Evolutionary conservation across 1,140 invertebrate species (phyloP), one percentile per base, ranked within the genome.

Genomic region (Drosophila cardini): DNA sequence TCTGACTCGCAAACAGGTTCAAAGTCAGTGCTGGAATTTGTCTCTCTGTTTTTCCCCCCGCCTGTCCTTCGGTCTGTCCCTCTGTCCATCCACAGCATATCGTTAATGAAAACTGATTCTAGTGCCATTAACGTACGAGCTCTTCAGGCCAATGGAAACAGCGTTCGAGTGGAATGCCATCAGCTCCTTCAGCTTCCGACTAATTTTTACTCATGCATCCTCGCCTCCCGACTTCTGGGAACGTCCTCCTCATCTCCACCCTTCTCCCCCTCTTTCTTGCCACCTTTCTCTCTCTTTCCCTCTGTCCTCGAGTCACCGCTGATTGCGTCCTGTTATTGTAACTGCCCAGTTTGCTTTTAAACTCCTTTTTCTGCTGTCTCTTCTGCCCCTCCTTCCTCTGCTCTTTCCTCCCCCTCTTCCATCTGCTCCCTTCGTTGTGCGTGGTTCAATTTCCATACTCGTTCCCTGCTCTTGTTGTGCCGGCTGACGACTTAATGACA

Each of bases 31-130:
- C 21, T 26, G 21, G 21, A 26, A 26, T 26, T 26, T 26, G 21
- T 26, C 21, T 26, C 21, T 26, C 21, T 26, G 21, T 26, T 26
- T 26, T 3, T 26, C 21, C 21, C 21, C 21, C 21, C 21, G 21
- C 21, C 21, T 26, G 21, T 26, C 1, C 0, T 26, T 26, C 21
- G 0, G 21, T 26, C 21, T 5, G 21, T 26, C 21, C 21, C 21
- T 26, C 21, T 26, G 36, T 38, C 36, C 36, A 10, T 60, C 75
- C 83, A 56, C 74, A 60, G 80, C 72, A 83, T 86, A 87, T 89
- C 80, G 84, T 89, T 89, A 89, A 89, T 89, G 84, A 89, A 89
- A 89, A 89, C 84, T 90, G 84, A 89, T 89, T 89, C 84, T 89
- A 90, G 84, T 89, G 84, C 83, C 85, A 89, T 89, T 89, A 89